These are phyloP conservation scores for Reticulitermes lucifugus DNA, from an alignment of 2,888 invertebrate species.

Conservation along the genomic window DNA sequence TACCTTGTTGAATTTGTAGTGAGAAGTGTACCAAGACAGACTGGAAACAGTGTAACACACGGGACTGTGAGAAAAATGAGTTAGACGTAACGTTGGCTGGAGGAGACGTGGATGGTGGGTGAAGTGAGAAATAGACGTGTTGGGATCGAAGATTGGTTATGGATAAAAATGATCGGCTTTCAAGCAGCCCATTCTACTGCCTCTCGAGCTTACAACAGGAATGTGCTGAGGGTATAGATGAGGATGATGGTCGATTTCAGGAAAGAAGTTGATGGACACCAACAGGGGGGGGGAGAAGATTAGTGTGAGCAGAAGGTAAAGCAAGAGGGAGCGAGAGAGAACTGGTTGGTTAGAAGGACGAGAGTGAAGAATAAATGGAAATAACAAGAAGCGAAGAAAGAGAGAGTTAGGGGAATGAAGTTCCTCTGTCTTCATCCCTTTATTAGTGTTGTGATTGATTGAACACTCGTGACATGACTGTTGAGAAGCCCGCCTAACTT, in stretches of 20 bases:
- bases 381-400: not conserved
- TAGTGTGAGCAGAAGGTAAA: not conserved
- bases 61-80: not conserved
- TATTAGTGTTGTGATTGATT: conserved; percentile 16
- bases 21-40: not conserved
- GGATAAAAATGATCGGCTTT: not conserved
- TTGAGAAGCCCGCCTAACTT: not conserved
- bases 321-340: not conserved
- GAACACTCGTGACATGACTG: not conserved
- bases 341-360: not conserved
- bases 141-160: not conserved
- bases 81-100: not conserved
- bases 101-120: not conserved
- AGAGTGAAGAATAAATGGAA: not conserved
- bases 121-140: conserved; percentile 19
- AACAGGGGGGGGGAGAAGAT: too few species aligned
- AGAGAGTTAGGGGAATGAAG: not conserved
- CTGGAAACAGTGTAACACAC: not conserved
- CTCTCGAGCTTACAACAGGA: not conserved
- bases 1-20: not conserved
- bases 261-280: not conserved
- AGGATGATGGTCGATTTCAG: not conserved
- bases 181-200: not conserved
- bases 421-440: conserved; percentile 13
- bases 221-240: not conserved